Evolutionary conservation across 2,888 invertebrate genomes (phyloP).

Genomic region (Agonopterix heracliana): DNA sequence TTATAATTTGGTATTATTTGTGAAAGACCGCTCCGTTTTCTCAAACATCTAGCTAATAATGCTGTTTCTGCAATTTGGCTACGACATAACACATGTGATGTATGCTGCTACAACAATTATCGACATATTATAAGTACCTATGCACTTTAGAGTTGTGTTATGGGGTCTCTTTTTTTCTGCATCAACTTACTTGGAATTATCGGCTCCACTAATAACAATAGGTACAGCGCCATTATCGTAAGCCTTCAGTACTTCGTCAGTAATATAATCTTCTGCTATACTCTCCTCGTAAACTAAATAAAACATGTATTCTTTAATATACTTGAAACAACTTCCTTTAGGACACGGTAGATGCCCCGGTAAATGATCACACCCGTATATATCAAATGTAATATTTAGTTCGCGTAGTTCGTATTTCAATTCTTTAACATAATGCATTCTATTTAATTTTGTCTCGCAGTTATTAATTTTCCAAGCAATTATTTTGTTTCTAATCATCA

Average conservation of each 20-base stretch:
- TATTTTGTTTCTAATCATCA: slow-evolving; percentile 16
- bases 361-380: slow-evolving; percentile 50
- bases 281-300: slow-evolving; percentile 47
- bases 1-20: too few species aligned
- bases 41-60: too few species aligned
- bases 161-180: too few species aligned
- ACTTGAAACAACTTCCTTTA: slow-evolving; percentile 27
- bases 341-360: slow-evolving; percentile 29
- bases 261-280: slow-evolving; percentile 49
- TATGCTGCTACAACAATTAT: too few species aligned
- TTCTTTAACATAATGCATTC: slow-evolving; percentile 28
- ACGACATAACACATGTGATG: too few species aligned
- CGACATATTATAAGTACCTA: too few species aligned
- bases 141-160: too few species aligned
- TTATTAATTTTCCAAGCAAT: too few species aligned
- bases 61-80: too few species aligned
- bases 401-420: slow-evolving; percentile 55
- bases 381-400: slow-evolving; percentile 50
- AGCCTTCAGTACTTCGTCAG: slow-evolving; percentile 49
- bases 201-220: slow-evolving; percentile 79
- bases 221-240: slow-evolving; percentile 78
- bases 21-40: too few species aligned
- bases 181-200: slow-evolving; percentile 68
- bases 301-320: slow-evolving; percentile 50
- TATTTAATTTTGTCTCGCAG: slow-evolving; percentile 25